Evolutionary conservation across 2,113 vertebrate species (phyloP).

Genomic region (Aix galericulata): DNA sequence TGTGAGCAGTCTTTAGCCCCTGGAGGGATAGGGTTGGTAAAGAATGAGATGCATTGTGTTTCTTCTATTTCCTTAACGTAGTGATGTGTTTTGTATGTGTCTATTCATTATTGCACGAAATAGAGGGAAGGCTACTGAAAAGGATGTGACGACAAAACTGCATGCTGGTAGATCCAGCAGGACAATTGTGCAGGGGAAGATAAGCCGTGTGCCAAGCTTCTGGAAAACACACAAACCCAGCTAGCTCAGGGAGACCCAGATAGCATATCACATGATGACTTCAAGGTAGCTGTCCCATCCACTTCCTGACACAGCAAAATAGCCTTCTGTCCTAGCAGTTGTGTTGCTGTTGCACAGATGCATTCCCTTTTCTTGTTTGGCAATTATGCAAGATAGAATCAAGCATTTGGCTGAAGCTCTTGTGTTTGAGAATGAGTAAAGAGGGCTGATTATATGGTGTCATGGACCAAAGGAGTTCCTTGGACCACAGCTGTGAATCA

Average conservation of each 20-base stretch:
- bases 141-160: background rate
- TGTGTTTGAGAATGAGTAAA: slow-evolving; percentile 10
- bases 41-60: background rate
- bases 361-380: background rate
- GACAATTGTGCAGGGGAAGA: background rate
- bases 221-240: background rate
- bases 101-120: background rate
- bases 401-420: background rate
- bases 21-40: background rate
- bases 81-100: background rate
- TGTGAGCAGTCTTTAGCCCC: background rate
- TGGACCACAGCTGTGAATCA: background rate
- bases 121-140: background rate
- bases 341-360: background rate
- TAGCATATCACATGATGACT: fast-evolving
- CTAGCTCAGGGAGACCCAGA: background rate
- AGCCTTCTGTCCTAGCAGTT: background rate
- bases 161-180: background rate
- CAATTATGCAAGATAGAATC: background rate
- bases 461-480: slow-evolving; percentile 14
- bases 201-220: background rate
- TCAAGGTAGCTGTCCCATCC: background rate
- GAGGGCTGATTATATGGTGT: background rate
- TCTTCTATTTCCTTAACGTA: background rate
- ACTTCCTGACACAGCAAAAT: background rate